These are phyloP conservation scores for Anadara kagoshimensis DNA, from an alignment of 1,140 invertebrate species.

Conservation along the genomic window DNA sequence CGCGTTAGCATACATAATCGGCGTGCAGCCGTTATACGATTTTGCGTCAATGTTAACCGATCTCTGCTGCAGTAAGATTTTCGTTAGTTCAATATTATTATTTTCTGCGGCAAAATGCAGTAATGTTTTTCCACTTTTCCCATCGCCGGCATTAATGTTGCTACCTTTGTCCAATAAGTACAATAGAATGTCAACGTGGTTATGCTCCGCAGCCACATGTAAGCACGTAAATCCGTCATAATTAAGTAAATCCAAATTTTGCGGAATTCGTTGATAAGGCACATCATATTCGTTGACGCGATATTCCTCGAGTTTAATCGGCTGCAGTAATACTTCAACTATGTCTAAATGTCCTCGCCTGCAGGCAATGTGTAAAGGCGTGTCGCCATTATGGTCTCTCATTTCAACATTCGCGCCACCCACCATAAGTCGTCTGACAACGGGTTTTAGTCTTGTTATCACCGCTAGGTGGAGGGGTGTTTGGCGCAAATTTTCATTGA, in stretches of 20 bases:
- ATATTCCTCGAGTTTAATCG: slow-evolving; percentile 69
- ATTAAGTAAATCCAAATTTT: slow-evolving; percentile 37
- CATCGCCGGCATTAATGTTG: slow-evolving; percentile 96
- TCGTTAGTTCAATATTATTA: slow-evolving; percentile 14
- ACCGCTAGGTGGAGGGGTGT: slow-evolving; percentile 51
- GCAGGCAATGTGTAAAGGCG: slow-evolving; percentile 70
- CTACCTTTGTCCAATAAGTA: slow-evolving; percentile 94
- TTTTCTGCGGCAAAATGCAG: slow-evolving; percentile 33
- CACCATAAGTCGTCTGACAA: slow-evolving; percentile 29
- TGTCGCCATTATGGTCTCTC: slow-evolving; percentile 52
- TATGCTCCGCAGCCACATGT: slow-evolving; percentile 94
- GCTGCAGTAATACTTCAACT: slow-evolving; percentile 79
- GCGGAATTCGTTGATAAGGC: slow-evolving; percentile 4
- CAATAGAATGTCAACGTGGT: slow-evolving; percentile 97
- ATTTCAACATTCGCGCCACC: slow-evolving; percentile 71
- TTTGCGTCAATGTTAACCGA: slow-evolving; percentile 29
- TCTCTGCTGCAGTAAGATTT: slow-evolving; percentile 13
- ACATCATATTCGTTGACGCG: slow-evolving; percentile 5
- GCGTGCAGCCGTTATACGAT: slow-evolving; percentile 35
- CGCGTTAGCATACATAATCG: slow-evolving; percentile 15
- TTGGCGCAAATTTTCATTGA: slow-evolving; percentile 45
- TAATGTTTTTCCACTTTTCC: slow-evolving; percentile 37
- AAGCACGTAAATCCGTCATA: slow-evolving; percentile 73
- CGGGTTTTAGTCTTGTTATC: slow-evolving; percentile 20
- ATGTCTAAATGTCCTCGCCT: slow-evolving; percentile 78